Conservation (phyloP, 1,140 invertebrate species). For the Cotesia typhae region DNA sequence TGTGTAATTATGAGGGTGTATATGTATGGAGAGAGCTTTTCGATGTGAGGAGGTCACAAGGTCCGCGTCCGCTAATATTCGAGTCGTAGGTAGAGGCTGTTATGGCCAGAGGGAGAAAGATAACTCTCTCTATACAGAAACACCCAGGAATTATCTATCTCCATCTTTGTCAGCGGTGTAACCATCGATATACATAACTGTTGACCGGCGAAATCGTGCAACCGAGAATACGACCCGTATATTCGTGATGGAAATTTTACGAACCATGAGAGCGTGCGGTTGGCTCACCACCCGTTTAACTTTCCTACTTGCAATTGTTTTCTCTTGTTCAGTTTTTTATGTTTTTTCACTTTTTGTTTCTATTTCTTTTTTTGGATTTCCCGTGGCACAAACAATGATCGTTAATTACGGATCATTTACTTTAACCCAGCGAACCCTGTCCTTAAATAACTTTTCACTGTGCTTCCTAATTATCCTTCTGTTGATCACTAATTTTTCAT, state of each 20-base stretch:
- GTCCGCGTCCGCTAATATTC: constrained; percentile 35
- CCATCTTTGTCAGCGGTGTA: not conserved
- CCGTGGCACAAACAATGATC: too few species aligned
- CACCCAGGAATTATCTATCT: not conserved
- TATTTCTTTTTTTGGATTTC: not conserved
- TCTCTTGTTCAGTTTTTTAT: not conserved
- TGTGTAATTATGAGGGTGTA: not conserved
- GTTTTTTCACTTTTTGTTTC: not conserved
- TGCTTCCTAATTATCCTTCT: too few species aligned
- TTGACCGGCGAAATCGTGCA: constrained; percentile 29
- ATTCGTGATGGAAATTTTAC: constrained; percentile 33
- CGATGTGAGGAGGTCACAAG: constrained; percentile 25
- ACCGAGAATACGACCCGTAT: constrained; percentile 31
- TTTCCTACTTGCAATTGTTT: constrained; percentile 8
- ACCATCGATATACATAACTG: constrained; percentile 37
- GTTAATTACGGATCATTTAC: too few species aligned
- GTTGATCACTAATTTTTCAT: too few species aligned
- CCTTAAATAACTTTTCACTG: too few species aligned
- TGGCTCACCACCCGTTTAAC: constrained; percentile 6
- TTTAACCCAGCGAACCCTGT: too few species aligned
- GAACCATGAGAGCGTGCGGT: constrained; percentile 30
- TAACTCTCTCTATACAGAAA: too few species aligned
- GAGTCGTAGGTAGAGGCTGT: constrained; percentile 27
- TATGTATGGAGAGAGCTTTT: not conserved
- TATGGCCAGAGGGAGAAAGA: constrained; percentile 15